Percentiles rank a stretch among this genome's conserved stretches.
Conservation (phyloP, 2,113 vertebrate genomes). For the Falcunculus frontatus region DNA sequence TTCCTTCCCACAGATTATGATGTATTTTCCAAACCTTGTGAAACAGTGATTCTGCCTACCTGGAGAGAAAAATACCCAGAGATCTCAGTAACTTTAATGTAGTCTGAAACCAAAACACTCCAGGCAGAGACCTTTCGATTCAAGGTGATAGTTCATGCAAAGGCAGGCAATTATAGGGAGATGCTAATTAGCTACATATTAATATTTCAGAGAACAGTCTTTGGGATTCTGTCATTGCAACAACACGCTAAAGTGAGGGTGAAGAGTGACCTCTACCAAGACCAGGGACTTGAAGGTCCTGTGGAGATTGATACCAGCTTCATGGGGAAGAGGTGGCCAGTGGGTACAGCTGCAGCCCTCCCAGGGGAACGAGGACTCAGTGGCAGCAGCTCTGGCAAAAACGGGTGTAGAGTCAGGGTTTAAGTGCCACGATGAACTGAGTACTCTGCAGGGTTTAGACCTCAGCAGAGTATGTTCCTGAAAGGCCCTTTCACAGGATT, state of each 20-base stretch:
- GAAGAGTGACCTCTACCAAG: background rate
- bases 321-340: fast-evolving
- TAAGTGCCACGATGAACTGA: background rate
- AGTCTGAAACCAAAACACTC: background rate
- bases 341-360: background rate
- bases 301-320: background rate
- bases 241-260: fast-evolving
- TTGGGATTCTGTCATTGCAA: background rate
- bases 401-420: background rate
- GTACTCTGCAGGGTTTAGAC: background rate
- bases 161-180: background rate
- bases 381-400: background rate
- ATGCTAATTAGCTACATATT: background rate
- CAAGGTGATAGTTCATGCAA: background rate
- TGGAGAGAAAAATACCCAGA: background rate
- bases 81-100: background rate
- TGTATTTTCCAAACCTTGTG: background rate
- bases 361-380: fast-evolving
- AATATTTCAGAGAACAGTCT: background rate
- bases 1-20: background rate
- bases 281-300: background rate
- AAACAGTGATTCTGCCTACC: background rate
- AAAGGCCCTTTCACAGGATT: background rate
- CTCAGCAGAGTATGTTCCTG: background rate
- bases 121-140: background rate